Evolutionary conservation across 2,797 vertebrate genomes (phyloP).

Genomic region (Gobio occitaniae): DNA sequence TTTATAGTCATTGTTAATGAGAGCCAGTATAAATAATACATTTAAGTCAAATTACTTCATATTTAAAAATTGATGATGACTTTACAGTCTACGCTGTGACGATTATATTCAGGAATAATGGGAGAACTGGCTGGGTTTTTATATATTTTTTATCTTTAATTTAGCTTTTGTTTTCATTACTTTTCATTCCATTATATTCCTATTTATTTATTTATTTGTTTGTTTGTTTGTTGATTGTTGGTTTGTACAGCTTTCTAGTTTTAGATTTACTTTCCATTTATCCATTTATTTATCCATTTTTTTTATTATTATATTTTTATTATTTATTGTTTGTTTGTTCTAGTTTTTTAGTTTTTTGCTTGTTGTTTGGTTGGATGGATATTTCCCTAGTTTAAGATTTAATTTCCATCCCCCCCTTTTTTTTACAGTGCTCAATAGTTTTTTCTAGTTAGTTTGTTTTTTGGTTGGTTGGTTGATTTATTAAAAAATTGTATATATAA

Average conservation of each 20-base stretch:
- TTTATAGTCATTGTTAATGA: constrained; percentile 7
- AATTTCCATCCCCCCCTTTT: too few relatives aligned
- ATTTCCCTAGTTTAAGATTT: too few relatives aligned
- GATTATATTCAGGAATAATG: background rate
- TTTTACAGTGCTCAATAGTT: background rate
- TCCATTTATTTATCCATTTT: background rate
- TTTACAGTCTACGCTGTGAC: background rate
- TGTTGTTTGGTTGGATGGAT: too few relatives aligned
- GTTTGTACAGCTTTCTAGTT: background rate
- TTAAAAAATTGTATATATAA: background rate
- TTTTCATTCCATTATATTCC: background rate
- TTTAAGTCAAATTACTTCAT: background rate
- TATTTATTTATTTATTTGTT: background rate
- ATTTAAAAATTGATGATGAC: background rate
- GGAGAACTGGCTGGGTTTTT: background rate
- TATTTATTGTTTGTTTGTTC: background rate
- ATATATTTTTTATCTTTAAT: background rate
- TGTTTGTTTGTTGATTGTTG: background rate
- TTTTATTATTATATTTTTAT: too few relatives aligned
- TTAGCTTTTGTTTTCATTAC: background rate
- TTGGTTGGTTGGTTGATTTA: background rate
- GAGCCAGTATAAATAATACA: background rate
- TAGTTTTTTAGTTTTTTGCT: too few relatives aligned
- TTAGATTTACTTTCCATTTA: background rate
- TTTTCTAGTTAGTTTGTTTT: background rate